Base-by-base conservation (phyloP, 2,888 invertebrate genomes). In the Agriopis aurantiaria region DNA sequence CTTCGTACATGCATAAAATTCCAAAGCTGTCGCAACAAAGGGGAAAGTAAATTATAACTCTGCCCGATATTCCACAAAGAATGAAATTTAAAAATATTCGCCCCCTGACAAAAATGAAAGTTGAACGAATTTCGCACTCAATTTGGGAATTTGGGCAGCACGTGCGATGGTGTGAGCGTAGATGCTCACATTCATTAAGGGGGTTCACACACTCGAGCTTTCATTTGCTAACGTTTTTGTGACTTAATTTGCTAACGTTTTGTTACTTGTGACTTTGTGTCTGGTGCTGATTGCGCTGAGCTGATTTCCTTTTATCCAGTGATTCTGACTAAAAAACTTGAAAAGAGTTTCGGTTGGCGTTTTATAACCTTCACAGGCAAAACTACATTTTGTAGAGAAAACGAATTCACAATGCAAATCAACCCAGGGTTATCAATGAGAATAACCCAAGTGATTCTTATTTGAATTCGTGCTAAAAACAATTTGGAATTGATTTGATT, bases 51-150 rank as follows among this genome's bases (percentile, higher is more conserved):
- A 62, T 62, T 65, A 61, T 65, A 69, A 65, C 57, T 65, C 61
- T 41, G 40, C 40, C 52, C 40, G 23, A 51, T 59, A 57, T 64
- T 57, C 52, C 52, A 52, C 52, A 56, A 69, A 70, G 69, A 70
- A 70, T 66, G 52, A 62, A 69, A 69, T 70, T 77, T 71, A 72
- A 68, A 72, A 66, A 66, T 73, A 77, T 77, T 72, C 66, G 49
- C 49, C 77, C 73, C 77, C 23, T 68, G 75, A 72, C 77, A 74
- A 71, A 73, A 72, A 77, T 75, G 69, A 75, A 77, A 73, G 74
- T 74, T 70, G 75, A 67, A 72, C 65, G 65, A 66, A 63, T 69
- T 65, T 75, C 69, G 69, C 75, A 75, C 75, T 74, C 73, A 68
- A 75, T 75, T 75, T 70, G 65, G 68, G 68, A 76, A 69, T 73